Evolutionary conservation across 2,113 vertebrate species (phyloP).

Genomic region (Ciconia maguari): DNA sequence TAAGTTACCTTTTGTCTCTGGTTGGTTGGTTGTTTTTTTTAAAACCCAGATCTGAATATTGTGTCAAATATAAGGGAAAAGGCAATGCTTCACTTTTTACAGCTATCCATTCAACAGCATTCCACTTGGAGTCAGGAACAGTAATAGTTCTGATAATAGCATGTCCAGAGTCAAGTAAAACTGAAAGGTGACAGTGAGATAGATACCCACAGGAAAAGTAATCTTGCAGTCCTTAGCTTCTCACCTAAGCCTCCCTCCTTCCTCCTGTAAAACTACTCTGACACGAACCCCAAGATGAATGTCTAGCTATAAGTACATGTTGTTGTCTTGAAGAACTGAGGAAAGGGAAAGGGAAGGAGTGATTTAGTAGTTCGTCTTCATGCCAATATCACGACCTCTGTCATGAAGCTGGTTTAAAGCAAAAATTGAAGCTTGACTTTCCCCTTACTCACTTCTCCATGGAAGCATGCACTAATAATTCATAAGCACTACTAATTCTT

Average conservation of each 20-base stretch:
- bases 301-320: slow-evolving; percentile 2
- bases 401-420: neutral
- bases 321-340: slow-evolving; percentile 31
- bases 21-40: neutral
- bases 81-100: neutral
- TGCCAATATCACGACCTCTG: neutral
- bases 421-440: slow-evolving; percentile 24
- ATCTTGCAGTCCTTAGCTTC: neutral
- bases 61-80: neutral
- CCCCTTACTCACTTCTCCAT: neutral
- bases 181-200: neutral
- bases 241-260: neutral
- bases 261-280: slow-evolving; percentile 9
- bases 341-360: neutral
- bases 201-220: neutral
- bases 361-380: slow-evolving; percentile 17
- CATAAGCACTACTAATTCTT: neutral
- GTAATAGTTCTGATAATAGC: neutral
- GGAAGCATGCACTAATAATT: neutral
- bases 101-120: neutral
- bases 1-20: neutral
- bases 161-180: neutral
- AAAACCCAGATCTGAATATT: neutral
- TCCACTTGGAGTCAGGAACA: neutral
- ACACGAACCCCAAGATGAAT: slow-evolving; percentile 10